Conservation (phyloP, 53 echinoderm and acorn worm species). For the Crossaster papposus region DNA sequence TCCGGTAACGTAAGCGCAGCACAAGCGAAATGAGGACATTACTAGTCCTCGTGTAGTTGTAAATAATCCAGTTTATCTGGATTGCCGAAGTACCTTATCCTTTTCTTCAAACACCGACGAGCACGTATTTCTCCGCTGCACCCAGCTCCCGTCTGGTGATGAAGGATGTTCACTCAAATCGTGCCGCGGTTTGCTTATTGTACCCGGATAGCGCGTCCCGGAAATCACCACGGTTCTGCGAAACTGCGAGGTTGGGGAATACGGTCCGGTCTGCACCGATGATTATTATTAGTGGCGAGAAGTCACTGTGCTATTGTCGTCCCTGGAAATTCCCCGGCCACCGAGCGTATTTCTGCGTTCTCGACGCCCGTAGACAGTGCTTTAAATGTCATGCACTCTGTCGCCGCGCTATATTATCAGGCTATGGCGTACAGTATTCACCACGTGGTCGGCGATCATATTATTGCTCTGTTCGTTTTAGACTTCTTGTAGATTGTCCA, state of each 20-base stretch:
- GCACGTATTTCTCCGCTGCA: not conserved
- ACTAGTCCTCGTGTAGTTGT: not conserved
- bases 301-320: too few species aligned
- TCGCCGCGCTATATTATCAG: not conserved
- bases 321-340: too few species aligned
- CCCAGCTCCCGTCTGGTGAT: not conserved
- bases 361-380: not conserved
- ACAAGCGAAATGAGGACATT: not conserved
- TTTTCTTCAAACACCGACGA: not conserved
- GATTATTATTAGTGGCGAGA: too few species aligned
- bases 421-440: not conserved
- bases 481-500: not conserved
- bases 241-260: too few species aligned
- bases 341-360: too few species aligned
- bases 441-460: not conserved
- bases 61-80: not conserved
- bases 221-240: too few species aligned
- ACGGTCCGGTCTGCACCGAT: too few species aligned
- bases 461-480: not conserved
- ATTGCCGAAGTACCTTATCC: not conserved
- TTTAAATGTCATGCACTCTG: not conserved
- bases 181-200: too few species aligned
- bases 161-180: not conserved
- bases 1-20: not conserved
- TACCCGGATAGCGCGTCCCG: too few species aligned